These are phyloP conservation scores for Pachyrhynchus sulphureomaculatus DNA, from an alignment of 1,140 invertebrate genomes.

Conservation along the genomic window DNA sequence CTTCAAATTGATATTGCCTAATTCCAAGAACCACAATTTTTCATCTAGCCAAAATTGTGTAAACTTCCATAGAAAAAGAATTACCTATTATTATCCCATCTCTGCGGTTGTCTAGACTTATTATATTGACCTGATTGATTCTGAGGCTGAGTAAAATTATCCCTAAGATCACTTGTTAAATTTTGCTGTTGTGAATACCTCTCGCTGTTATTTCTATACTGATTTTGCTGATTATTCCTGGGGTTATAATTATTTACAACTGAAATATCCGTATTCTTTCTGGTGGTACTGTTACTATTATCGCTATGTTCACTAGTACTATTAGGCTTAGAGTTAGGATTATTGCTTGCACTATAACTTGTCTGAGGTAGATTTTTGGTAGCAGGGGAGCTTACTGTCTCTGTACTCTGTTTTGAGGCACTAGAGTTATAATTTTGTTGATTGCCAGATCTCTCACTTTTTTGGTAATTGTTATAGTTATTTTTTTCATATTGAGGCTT, in stretches of 20 bases:
- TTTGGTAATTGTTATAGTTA: background rate
- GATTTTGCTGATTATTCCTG: background rate
- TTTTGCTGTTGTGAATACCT: background rate
- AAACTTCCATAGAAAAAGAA: too few relatives aligned
- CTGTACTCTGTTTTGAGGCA: background rate
- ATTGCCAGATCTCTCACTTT: background rate
- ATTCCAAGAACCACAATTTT: too few relatives aligned
- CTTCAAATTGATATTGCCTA: too few relatives aligned
- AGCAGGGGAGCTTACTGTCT: background rate
- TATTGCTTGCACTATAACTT: background rate
- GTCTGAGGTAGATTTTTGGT: background rate
- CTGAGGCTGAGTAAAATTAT: background rate
- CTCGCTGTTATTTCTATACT: background rate
- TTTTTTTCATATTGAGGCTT: constrained; percentile 11
- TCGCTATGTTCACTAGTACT: background rate
- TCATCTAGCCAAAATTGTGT: too few relatives aligned
- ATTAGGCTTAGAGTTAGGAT: background rate
- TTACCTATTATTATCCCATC: too few relatives aligned
- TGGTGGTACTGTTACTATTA: background rate
- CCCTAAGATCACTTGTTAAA: background rate
- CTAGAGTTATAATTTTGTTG: background rate
- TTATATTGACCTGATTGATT: background rate
- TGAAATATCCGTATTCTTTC: background rate
- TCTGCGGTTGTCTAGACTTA: background rate
- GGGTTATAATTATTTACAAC: background rate